Evolutionary conservation across 2,113 vertebrate species (phyloP).

Genomic region (Tetrax tetrax): DNA sequence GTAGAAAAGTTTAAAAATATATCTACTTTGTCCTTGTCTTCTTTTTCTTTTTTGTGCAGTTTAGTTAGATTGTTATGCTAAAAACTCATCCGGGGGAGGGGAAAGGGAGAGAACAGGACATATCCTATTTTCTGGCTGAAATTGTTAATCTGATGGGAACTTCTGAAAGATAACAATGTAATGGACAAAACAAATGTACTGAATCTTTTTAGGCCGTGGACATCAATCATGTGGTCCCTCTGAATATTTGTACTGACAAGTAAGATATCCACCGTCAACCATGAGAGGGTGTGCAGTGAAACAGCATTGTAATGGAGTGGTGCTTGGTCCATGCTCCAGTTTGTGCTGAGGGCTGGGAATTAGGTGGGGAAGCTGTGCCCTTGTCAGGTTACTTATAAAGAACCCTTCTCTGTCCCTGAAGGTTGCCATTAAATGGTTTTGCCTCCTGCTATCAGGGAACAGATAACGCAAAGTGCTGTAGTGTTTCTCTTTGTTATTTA

Average conservation of each 20-base stretch:
- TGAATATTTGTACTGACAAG: conserved; percentile 55
- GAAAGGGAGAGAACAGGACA: background rate
- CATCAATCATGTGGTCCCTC: conserved; percentile 32
- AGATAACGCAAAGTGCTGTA: background rate
- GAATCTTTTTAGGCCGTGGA: background rate
- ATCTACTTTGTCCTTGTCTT: background rate
- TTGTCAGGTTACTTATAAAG: background rate
- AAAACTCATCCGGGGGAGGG: background rate
- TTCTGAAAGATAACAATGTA: background rate
- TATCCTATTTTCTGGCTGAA: background rate
- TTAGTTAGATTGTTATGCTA: background rate
- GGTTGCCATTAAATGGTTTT: background rate
- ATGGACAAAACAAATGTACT: conserved; percentile 3
- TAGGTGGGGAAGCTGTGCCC: background rate
- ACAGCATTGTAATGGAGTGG: background rate
- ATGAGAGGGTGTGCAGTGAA: background rate
- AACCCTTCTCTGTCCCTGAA: background rate
- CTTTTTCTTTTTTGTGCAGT: background rate
- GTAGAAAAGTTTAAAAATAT: background rate
- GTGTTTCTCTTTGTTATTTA: background rate
- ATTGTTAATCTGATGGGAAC: background rate
- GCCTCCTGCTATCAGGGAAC: background rate
- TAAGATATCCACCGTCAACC: background rate
- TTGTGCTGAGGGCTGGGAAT: background rate
- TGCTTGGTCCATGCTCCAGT: background rate